Conservation (phyloP, 1,140 invertebrate genomes). For the Listronotus bonariensis region DNA sequence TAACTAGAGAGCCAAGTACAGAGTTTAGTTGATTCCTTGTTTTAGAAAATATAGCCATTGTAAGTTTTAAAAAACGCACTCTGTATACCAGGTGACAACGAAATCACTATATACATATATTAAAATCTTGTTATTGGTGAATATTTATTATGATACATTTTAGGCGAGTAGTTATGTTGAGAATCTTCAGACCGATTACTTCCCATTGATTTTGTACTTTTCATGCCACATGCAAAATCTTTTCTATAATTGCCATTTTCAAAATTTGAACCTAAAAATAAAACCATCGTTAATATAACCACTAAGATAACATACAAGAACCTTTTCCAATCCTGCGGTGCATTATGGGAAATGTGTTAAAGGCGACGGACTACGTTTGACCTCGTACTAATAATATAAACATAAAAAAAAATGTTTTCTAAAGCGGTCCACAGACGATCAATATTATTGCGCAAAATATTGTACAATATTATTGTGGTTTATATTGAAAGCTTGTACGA, state of each 20-base stretch:
- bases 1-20: no score
- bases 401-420: no score
- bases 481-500: no score
- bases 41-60: no score
- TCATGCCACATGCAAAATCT: constrained; percentile 48
- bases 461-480: no score
- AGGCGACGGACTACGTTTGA: not conserved
- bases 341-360: no score
- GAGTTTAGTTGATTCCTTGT: no score
- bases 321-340: not conserved
- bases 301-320: not conserved
- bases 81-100: no score
- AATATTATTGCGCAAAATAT: no score
- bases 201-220: constrained; percentile 36
- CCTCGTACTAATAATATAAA: no score
- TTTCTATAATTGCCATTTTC: constrained; percentile 48
- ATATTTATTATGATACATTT: constrained; percentile 42
- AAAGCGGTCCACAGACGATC: no score
- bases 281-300: not conserved
- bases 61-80: no score
- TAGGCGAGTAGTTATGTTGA: constrained; percentile 41
- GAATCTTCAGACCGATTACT: constrained; percentile 48
- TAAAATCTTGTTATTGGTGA: constrained; percentile 43
- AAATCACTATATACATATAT: constrained; percentile 2
- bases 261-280: constrained; percentile 38